Evolutionary conservation across 92 coral and sea anemone species (phyloP).

Genomic region (Actinostola sp.): DNA sequence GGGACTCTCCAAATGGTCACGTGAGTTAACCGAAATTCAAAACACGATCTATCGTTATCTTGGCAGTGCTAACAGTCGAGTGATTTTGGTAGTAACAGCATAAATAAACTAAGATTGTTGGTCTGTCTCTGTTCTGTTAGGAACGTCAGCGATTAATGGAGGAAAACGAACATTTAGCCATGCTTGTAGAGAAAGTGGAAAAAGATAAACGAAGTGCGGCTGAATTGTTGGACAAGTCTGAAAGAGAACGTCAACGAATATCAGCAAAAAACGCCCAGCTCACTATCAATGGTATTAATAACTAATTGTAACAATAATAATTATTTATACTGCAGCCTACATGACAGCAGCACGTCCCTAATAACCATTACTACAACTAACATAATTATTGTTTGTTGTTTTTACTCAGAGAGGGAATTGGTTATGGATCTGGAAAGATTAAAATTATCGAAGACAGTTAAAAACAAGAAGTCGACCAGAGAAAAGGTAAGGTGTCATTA

Average conservation of each 20-base stretch:
- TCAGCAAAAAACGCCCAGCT: conserved; percentile 93
- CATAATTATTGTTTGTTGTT: too few relatives aligned
- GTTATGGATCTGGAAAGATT: conserved; percentile 92
- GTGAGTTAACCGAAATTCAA: too few relatives aligned
- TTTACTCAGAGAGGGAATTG: conserved; percentile 78
- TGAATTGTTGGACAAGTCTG: conserved; percentile 89
- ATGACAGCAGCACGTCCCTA: too few relatives aligned
- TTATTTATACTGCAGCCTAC: too few relatives aligned
- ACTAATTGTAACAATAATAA: neutral
- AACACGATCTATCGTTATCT: too few relatives aligned
- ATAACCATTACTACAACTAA: too few relatives aligned
- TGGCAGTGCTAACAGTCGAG: too few relatives aligned
- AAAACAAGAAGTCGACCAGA: conserved; percentile 76
- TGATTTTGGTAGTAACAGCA: too few relatives aligned
- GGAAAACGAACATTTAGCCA: conserved; percentile 87
- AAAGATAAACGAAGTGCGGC: conserved; percentile 77
- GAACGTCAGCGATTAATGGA: conserved; percentile 91
- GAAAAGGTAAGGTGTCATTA: conserved; percentile 65
- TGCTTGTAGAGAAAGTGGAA: conserved; percentile 70
- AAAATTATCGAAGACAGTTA: conserved; percentile 77
- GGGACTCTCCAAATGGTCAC: too few relatives aligned
- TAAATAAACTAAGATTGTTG: neutral
- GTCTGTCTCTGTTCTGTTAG: conserved; percentile 29
- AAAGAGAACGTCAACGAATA: conserved; percentile 80
- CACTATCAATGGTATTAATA: conserved; percentile 74